Evolutionary conservation across 2,888 invertebrate genomes (phyloP).

Genomic region (Panzeria rudis): DNA sequence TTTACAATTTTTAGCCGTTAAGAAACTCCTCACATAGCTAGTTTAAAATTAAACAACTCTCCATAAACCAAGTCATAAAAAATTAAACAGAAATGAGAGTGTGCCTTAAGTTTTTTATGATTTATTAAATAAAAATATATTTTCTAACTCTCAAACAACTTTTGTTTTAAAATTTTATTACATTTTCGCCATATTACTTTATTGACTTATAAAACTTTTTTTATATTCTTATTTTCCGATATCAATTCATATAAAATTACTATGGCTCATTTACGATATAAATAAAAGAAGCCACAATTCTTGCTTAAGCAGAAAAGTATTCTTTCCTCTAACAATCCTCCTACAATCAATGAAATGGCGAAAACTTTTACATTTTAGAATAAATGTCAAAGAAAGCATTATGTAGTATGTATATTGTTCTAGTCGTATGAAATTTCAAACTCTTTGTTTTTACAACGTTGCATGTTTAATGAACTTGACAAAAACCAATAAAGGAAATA

Average conservation of each 20-base stretch:
- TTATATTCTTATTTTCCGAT: conserved; percentile 25
- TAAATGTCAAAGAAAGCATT: conserved; percentile 16
- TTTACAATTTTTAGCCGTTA: too few species aligned
- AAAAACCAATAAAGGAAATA: conserved; percentile 26
- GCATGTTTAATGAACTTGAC: conserved; percentile 47
- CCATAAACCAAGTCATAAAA: too few species aligned
- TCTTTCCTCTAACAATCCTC: too few species aligned
- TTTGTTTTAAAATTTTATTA: conserved; percentile 42
- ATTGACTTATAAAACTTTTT: conserved; percentile 43
- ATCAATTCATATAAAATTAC: conserved; percentile 47
- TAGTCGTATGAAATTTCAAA: conserved; percentile 17
- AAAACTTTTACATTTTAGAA: conserved; percentile 55
- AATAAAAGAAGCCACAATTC: conserved; percentile 50
- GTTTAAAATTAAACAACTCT: too few species aligned
- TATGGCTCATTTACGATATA: conserved; percentile 57
- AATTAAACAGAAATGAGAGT: too few species aligned
- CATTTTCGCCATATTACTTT: conserved; percentile 45
- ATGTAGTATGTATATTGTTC: neutral
- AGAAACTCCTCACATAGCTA: too few species aligned
- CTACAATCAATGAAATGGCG: conserved; percentile 3
- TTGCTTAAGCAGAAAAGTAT: conserved; percentile 34
- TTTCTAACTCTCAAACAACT: conserved; percentile 8
- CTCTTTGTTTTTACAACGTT: conserved; percentile 33
- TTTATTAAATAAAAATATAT: neutral
- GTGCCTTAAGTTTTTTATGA: too few species aligned